These are phyloP conservation scores for Sturmia bella DNA, from an alignment of 2,888 invertebrate genomes.

Conservation along the genomic window DNA sequence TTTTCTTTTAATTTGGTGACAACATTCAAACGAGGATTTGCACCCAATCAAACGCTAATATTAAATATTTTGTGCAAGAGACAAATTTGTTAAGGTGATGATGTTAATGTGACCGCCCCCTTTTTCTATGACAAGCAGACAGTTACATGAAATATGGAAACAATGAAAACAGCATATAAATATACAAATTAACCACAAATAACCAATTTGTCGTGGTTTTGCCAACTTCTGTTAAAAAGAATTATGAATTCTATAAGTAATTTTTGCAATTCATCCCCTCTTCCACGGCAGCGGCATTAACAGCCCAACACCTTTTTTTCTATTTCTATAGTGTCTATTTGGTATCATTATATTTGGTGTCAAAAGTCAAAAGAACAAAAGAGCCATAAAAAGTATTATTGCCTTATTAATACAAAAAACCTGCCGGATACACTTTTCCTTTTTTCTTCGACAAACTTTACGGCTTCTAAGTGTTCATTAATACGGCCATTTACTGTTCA, in stretches of 20 bases:
- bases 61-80: slow-evolving; percentile 37
- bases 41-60: slow-evolving; percentile 56
- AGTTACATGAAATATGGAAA: background rate
- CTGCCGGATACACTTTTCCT: slow-evolving; percentile 10
- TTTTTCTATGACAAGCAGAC: slow-evolving; percentile 1
- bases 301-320: slow-evolving; percentile 7
- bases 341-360: background rate
- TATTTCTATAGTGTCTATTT: slow-evolving; percentile 3
- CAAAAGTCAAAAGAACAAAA: background rate
- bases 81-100: slow-evolving; percentile 43
- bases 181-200: slow-evolving; percentile 61
- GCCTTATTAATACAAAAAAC: slow-evolving; percentile 24
- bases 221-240: slow-evolving; percentile 21
- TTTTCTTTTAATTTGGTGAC: background rate
- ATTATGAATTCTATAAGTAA: slow-evolving; percentile 14
- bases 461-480: slow-evolving; percentile 4
- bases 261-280: slow-evolving; percentile 65
- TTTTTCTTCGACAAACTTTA: slow-evolving; percentile 27
- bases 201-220: slow-evolving; percentile 65
- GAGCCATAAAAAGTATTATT: slow-evolving; percentile 47
- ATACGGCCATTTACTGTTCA: background rate
- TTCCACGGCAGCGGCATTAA: slow-evolving; percentile 7
- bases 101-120: slow-evolving; percentile 60
- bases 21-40: slow-evolving; percentile 48
- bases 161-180: slow-evolving; percentile 34